Evolutionary conservation across 2,888 invertebrate species (phyloP).

Genomic region (Glyphotaelius pellucidus): DNA sequence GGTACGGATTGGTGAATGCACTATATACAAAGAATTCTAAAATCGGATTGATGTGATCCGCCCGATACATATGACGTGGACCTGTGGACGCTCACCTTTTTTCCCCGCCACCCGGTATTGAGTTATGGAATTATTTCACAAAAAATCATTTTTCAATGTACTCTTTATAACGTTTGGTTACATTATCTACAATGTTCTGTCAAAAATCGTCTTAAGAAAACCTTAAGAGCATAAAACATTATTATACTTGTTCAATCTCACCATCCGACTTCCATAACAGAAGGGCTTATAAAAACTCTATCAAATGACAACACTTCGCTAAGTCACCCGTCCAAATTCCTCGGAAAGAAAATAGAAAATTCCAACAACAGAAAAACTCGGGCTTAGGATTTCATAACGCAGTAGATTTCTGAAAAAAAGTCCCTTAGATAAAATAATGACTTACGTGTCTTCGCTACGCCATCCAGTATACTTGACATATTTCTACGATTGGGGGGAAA

Average conservation of each 20-base stretch:
- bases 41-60: too few relatives aligned
- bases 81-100: too few relatives aligned
- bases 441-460: not conserved
- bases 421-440: not conserved
- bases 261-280: not conserved
- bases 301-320: slow-evolving; percentile 35
- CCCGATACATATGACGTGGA: too few relatives aligned
- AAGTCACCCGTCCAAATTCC: not conserved
- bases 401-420: slow-evolving; percentile 33
- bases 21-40: too few relatives aligned
- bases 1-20: too few relatives aligned
- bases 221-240: too few relatives aligned
- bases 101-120: too few relatives aligned
- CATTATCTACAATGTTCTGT: too few relatives aligned
- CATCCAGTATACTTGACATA: not conserved
- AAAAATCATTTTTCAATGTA: not conserved
- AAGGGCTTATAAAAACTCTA: not conserved
- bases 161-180: not conserved
- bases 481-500: too few relatives aligned
- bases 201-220: too few relatives aligned
- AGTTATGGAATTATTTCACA: not conserved
- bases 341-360: slow-evolving; percentile 35
- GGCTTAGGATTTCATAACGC: slow-evolving; percentile 20
- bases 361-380: not conserved
- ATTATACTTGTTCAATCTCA: not conserved